Evolutionary conservation across 2,888 invertebrate genomes (phyloP).

Genomic region (Pachycephus smyrnensis): DNA sequence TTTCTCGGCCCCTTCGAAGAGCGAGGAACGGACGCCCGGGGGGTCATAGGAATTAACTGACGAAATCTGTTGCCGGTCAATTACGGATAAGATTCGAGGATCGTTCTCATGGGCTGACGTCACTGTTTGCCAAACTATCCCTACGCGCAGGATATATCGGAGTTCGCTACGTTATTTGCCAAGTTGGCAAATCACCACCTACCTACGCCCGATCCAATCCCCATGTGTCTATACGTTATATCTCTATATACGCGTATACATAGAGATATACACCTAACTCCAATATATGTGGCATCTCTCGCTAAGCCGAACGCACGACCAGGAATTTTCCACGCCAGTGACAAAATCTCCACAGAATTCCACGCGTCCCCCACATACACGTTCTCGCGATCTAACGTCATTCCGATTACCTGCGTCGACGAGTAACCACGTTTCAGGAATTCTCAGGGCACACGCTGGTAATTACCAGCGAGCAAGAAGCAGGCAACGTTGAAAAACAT

Average conservation of each 20-base stretch:
- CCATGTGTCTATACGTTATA: not conserved
- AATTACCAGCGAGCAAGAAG: too few relatives aligned
- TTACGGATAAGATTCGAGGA: conserved; percentile 26
- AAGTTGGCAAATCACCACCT: not conserved
- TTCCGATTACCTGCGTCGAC: too few relatives aligned
- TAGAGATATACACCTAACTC: not conserved
- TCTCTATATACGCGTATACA: not conserved
- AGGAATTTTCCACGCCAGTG: not conserved
- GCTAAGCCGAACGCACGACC: not conserved
- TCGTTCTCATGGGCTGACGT: conserved; percentile 29
- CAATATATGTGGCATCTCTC: not conserved
- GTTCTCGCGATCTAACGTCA: not conserved
- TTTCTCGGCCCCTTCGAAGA: conserved; percentile 22
- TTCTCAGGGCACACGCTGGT: rapidly evolving
- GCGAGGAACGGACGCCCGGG: conserved; percentile 21
- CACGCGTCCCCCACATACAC: not conserved
- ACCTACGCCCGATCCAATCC: not conserved
- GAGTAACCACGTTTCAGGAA: not conserved
- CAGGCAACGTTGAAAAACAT: too few relatives aligned
- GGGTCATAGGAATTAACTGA: not conserved
- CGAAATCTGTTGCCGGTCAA: conserved; percentile 8
- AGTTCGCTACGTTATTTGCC: conserved; percentile 13
- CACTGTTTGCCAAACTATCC: conserved; percentile 34
- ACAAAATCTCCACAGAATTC: not conserved
- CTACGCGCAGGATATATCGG: not conserved